Evolutionary conservation across 2,888 invertebrate species (phyloP).

Genomic region (Cancer borealis): DNA sequence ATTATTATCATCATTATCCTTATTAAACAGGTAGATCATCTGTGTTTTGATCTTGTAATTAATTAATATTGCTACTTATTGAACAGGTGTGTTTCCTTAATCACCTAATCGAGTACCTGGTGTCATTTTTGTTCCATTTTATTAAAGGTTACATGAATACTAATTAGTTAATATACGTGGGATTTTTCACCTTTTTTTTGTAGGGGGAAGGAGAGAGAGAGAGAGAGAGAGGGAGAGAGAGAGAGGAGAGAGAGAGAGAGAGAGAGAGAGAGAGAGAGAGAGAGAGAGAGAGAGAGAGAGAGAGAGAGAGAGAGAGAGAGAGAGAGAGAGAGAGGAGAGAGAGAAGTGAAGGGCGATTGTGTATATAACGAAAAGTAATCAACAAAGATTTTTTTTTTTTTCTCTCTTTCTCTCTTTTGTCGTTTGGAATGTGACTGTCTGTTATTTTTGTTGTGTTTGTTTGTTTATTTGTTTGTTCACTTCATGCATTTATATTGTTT

Average conservation of each 20-base stretch:
- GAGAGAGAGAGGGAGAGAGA: background rate
- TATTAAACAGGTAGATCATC: background rate
- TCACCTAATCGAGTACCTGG: background rate
- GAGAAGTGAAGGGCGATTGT: too few relatives aligned
- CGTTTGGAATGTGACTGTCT: too few relatives aligned
- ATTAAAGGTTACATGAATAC: background rate
- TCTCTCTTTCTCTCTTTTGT: too few relatives aligned
- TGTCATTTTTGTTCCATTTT: background rate
- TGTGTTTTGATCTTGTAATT: too few relatives aligned
- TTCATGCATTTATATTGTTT: background rate
- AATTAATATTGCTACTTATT: too few relatives aligned
- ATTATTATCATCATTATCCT: background rate
- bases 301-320: background rate
- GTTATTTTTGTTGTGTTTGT: too few relatives aligned
- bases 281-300: background rate
- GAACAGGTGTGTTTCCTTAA: background rate
- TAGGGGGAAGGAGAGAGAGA: background rate
- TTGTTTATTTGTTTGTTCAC: too few relatives aligned
- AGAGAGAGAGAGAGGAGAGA: background rate
- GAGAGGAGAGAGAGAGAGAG: background rate
- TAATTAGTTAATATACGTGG: background rate
- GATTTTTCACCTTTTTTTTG: background rate
- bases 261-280: background rate
- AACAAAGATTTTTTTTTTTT: too few relatives aligned
- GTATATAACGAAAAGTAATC: too few relatives aligned